Percentiles rank a stretch among this genome's conserved stretches.
phyloP scores from a whole-genome alignment of 2,113 vertebrate genomes.

The Anguilla rostrata region DNA sequence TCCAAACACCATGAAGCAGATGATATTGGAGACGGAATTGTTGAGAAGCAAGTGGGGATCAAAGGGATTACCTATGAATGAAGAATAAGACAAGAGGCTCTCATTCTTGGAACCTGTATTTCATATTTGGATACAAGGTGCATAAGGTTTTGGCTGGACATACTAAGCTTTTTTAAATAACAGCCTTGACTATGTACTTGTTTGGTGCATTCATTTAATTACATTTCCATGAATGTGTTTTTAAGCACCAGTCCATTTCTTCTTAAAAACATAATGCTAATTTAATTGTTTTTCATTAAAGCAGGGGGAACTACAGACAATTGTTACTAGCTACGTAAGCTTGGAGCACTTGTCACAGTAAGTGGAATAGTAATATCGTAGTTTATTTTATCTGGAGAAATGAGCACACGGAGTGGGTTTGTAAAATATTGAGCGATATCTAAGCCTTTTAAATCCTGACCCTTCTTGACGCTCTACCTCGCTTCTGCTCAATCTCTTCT shows the following conservation, averaged over 20 bases:
- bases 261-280: not conserved
- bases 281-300: no score
- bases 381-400: not conserved
- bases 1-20: conserved; percentile 82
- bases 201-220: not conserved
- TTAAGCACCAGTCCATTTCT: not conserved
- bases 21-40: conserved; percentile 81
- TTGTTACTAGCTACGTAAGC: not conserved
- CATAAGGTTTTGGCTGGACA: no score
- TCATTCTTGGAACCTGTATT: no score
- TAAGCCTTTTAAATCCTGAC: not conserved
- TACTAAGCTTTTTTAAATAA: no score
- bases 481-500: conserved; percentile 66
- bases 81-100: conserved; percentile 22
- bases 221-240: not conserved
- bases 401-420: not conserved
- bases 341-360: no score
- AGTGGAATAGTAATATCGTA: not conserved
- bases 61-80: conserved; percentile 70
- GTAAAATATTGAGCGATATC: not conserved
- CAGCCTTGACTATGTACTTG: not conserved
- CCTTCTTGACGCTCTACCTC: conserved; percentile 58
- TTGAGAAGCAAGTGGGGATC: conserved; percentile 78
- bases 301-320: no score
- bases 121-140: no score